Conservation (phyloP, 2,888 invertebrate genomes). For the Acrobasis consociella region DNA sequence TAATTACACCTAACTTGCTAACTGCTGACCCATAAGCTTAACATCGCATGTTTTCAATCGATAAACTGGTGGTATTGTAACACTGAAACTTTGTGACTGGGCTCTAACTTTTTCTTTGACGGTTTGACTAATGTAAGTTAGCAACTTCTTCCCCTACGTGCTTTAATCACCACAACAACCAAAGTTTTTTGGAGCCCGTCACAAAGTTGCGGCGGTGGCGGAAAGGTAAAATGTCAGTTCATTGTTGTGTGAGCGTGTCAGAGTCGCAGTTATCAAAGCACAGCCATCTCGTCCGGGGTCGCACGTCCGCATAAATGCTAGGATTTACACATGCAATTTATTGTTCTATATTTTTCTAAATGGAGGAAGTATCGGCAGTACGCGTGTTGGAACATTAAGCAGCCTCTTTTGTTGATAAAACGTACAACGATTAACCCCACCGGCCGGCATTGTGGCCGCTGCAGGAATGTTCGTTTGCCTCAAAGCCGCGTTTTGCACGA, state of each 20-base stretch:
- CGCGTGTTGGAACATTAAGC: conserved; percentile 76
- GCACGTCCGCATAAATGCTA: background rate
- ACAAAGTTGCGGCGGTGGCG: conserved; percentile 9
- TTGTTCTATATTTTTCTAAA: conserved; percentile 35
- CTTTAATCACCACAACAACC: conserved; percentile 31
- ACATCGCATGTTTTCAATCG: conserved; percentile 42
- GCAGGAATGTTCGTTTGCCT: conserved; percentile 50
- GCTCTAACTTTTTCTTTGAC: conserved; percentile 40
- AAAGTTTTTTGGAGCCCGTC: conserved; percentile 28
- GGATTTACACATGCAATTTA: conserved; percentile 7
- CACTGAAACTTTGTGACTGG: conserved; percentile 41
- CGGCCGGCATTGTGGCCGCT: conserved; percentile 55
- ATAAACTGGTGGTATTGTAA: conserved; percentile 14
- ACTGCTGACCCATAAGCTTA: conserved; percentile 40
- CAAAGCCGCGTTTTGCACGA: conserved; percentile 38
- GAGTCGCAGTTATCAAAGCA: conserved; percentile 4
- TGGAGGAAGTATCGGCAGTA: conserved; percentile 57
- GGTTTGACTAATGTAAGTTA: conserved; percentile 38
- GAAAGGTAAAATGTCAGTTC: conserved; percentile 32
- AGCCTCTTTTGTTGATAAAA: conserved; percentile 73
- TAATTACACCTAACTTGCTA: background rate
- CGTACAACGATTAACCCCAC: conserved; percentile 61
- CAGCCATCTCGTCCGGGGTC: background rate
- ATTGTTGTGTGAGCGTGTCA: background rate
- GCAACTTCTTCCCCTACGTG: conserved; percentile 30